Conservation (phyloP, 2,888 invertebrate species). For the Panorpa germanica region DNA sequence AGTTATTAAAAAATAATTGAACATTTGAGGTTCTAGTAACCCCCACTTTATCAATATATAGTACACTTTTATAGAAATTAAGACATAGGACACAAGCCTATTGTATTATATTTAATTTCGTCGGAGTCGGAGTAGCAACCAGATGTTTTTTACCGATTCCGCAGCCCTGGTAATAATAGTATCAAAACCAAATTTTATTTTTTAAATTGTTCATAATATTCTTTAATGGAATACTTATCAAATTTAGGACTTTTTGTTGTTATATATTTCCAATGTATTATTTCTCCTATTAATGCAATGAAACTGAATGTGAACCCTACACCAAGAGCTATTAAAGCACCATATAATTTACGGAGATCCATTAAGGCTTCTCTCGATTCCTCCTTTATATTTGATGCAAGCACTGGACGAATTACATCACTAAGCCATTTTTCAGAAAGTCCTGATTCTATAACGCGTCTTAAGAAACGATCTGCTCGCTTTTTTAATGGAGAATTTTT, state of each 20-base stretch:
- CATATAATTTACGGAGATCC: slow-evolving; percentile 58
- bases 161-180: too few species aligned
- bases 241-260: slow-evolving; percentile 47
- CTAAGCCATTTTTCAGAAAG: slow-evolving; percentile 61
- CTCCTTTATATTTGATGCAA: slow-evolving; percentile 33
- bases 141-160: too few species aligned
- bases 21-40: too few species aligned
- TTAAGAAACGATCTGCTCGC: slow-evolving; percentile 43
- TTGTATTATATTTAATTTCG: too few species aligned
- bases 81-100: too few species aligned
- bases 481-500: slow-evolving; percentile 64
- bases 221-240: slow-evolving; percentile 43
- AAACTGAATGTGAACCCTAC: slow-evolving; percentile 45
- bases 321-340: slow-evolving; percentile 51
- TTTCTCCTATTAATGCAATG: slow-evolving; percentile 36
- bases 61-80: too few species aligned
- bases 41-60: too few species aligned
- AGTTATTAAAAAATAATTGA: too few species aligned
- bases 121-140: too few species aligned
- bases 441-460: slow-evolving; percentile 53
- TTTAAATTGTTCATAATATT: too few species aligned
- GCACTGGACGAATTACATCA: slow-evolving; percentile 43
- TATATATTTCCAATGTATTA: slow-evolving; percentile 43
- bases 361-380: slow-evolving; percentile 53
- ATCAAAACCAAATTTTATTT: too few species aligned